Conservation (phyloP, 2,113 vertebrate genomes). For the Tragelaphus strepsiceros region DNA sequence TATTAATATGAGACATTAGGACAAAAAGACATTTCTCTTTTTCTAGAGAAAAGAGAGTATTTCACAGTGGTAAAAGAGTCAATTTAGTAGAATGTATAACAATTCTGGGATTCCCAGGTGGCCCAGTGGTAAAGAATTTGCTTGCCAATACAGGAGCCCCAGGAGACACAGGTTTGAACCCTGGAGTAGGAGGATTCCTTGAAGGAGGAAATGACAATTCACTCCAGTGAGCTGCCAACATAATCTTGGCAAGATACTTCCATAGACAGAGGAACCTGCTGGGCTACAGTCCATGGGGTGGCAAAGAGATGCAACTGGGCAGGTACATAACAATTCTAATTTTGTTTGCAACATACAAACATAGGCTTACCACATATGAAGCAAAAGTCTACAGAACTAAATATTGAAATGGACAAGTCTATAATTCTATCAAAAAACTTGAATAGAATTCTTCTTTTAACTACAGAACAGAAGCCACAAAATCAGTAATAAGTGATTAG, state of each 20-base stretch:
- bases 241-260: background rate
- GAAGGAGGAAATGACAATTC: background rate
- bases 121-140: background rate
- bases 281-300: background rate
- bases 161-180: background rate
- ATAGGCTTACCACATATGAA: background rate
- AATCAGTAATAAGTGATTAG: background rate
- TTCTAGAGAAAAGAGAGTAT: background rate
- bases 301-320: background rate
- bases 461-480: background rate
- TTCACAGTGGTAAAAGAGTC: background rate
- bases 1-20: background rate
- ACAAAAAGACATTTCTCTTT: background rate
- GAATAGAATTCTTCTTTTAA: background rate
- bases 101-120: background rate
- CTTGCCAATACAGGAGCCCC: background rate
- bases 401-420: background rate
- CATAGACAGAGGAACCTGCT: background rate
- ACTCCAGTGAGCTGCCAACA: background rate
- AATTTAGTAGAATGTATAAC: background rate
- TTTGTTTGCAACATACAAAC: background rate
- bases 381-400: background rate
- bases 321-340: background rate
- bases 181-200: background rate
- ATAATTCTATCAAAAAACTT: background rate